These are phyloP conservation scores for Campylorhamphus procurvoides DNA, from an alignment of 2,113 vertebrate genomes.

Conservation along the genomic window DNA sequence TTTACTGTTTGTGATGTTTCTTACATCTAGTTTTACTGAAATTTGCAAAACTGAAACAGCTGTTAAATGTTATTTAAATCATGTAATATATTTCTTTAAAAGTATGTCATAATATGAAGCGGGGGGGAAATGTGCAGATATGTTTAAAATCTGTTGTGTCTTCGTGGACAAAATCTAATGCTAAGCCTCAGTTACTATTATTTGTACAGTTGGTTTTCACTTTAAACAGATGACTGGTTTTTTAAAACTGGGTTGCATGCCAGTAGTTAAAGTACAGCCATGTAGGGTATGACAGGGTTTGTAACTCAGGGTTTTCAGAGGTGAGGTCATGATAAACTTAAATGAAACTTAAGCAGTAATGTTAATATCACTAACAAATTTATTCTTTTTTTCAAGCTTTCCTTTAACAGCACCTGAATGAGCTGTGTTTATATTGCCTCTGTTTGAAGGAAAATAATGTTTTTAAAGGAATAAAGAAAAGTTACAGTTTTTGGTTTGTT, in stretches of 20 bases:
- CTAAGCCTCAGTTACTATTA: conserved; percentile 1
- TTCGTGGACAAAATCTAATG: background rate
- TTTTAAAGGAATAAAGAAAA: conserved; percentile 7
- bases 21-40: background rate
- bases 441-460: background rate
- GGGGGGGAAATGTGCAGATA: background rate
- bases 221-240: conserved; percentile 71
- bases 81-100: conserved; percentile 5
- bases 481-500: background rate
- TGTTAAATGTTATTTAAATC: conserved; percentile 23
- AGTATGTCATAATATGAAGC: background rate
- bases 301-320: conserved; percentile 56
- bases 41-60: background rate
- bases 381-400: conserved; percentile 29
- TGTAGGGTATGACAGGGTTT: conserved; percentile 74
- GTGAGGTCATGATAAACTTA: conserved; percentile 72
- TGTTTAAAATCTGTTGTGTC: background rate
- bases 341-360: background rate
- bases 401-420: background rate
- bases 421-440: background rate
- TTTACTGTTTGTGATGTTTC: background rate
- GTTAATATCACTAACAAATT: conserved; percentile 41
- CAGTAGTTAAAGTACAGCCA: conserved; percentile 72
- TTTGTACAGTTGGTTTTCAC: conserved; percentile 66
- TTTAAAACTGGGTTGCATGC: conserved; percentile 62